Evolutionary conservation across 2,797 vertebrate species (phyloP).

Genomic region (Anas bahamensis): DNA sequence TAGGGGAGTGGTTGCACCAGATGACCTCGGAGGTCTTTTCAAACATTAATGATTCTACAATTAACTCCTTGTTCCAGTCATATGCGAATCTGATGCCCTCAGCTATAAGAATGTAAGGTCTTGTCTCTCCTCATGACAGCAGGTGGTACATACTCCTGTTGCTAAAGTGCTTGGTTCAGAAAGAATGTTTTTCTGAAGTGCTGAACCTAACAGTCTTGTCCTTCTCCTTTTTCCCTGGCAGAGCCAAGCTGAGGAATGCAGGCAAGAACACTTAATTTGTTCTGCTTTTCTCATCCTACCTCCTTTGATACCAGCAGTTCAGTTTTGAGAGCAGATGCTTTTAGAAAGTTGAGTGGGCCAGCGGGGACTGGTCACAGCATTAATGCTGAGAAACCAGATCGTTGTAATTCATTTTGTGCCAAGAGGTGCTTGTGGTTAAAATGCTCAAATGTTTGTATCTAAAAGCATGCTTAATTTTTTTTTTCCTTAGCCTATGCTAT

Average conservation of each 20-base stretch:
- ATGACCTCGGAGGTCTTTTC: no score
- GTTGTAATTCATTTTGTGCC: neutral
- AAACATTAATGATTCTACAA: no score
- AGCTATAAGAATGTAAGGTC: neutral
- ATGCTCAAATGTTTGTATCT: neutral
- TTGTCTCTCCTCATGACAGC: neutral
- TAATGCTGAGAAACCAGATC: neutral
- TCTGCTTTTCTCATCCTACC: neutral
- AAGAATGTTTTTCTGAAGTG: neutral
- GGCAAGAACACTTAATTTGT: constrained; percentile 75
- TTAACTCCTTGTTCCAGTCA: neutral
- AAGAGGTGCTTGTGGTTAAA: neutral
- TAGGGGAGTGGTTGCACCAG: no score
- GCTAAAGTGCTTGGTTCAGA: neutral
- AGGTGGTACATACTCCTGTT: neutral
- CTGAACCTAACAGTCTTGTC: neutral
- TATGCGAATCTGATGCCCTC: neutral
- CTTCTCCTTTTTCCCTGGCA: constrained; percentile 58
- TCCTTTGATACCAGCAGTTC: constrained; percentile 13
- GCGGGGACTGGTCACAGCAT: neutral
- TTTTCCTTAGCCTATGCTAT: neutral
- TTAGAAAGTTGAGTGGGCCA: neutral
- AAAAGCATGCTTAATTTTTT: neutral
- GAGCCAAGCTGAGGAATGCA: constrained; percentile 80
- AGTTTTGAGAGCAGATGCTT: neutral